Base-by-base conservation (phyloP, 1,140 invertebrate genomes). In the Papilio aristodemus region DNA sequence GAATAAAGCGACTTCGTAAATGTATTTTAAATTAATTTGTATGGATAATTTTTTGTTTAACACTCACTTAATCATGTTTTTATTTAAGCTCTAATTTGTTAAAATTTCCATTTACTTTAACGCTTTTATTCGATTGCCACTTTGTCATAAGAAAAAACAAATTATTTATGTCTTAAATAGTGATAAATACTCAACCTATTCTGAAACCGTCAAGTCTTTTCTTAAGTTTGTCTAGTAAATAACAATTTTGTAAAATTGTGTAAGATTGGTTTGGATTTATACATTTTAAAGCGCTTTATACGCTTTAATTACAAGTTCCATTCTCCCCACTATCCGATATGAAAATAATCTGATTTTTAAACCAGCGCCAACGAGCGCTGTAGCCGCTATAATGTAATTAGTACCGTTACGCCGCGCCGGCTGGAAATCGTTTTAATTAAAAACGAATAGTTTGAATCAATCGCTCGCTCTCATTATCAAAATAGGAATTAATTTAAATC, bases 391-490 rank as follows among this genome's bases (percentile, higher is more conserved):
- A 75, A 79, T 79, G 69, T 75, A 77, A 77, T 79, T 79, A 73
- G 71, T 71, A 69, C 50, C 64, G 68, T 68, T 77, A 76, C 75
- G 75, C 75, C 75, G 73, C 75, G 77, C 75, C 73, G 71, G 73
- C 68, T 75, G 67, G 46, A 73, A 80, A 80, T 71, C 69, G 72
- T 17, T 79, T 77, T 79, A 79, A 79, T 77, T 79, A 77, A 79
- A 78, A 72, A 67, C 70, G 71, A 75, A 79, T 77, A 79, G 77
- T 77, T 71, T 68, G 50, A 69, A 66, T 66, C 62, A 66, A 66
- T 66, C 62, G 62, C n/a, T 27, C 22, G 62, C 41, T 66, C 62
- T 66, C 62, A 50, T 66, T 66, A 66, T 66, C 22, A 66, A 66
- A 50, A 66, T 66, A 66, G 39, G 41, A 46, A 66, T 66, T 66